Evolutionary conservation across 2,797 vertebrate species (phyloP).

Genomic region (Discoglossus pictus): DNA sequence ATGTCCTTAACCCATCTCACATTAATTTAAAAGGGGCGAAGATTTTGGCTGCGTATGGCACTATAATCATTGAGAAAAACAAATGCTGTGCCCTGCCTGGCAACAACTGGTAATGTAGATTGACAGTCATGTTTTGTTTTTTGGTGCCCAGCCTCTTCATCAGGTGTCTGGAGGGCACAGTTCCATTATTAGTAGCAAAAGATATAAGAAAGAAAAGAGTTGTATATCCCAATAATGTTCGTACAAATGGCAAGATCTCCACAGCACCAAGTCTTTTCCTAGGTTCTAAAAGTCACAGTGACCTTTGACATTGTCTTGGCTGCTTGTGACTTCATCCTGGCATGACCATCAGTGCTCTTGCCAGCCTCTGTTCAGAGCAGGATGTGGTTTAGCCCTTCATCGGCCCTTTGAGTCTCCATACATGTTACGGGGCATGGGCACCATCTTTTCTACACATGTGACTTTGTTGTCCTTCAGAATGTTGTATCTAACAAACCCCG

Average conservation of each 20-base stretch:
- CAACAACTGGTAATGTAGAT: constrained; percentile 13
- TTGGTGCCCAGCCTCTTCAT: constrained; percentile 13
- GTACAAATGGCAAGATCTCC: constrained; percentile 50
- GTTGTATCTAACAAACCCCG: constrained; percentile 80
- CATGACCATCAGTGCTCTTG: constrained; percentile 60
- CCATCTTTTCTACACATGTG: constrained; percentile 90
- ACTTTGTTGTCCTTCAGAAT: constrained; percentile 89
- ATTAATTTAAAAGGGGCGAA: constrained; percentile 34
- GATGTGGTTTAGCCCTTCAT: constrained; percentile 67
- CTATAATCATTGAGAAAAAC: too few relatives aligned
- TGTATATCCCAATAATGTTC: constrained; percentile 63
- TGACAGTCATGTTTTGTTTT: too few relatives aligned
- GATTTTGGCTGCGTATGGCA: too few relatives aligned
- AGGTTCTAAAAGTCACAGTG: constrained; percentile 63
- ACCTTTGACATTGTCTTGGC: constrained; percentile 63
- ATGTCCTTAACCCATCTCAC: constrained; percentile 34
- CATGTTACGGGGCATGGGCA: constrained; percentile 92
- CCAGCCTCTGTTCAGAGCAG: constrained; percentile 52
- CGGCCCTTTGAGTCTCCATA: constrained; percentile 94
- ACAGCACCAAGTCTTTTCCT: constrained; percentile 51
- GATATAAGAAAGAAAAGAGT: constrained; percentile 65
- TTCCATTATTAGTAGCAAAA: constrained; percentile 68
- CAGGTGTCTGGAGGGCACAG: constrained; percentile 41
- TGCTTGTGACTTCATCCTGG: constrained; percentile 56
- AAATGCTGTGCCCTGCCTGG: constrained; percentile 22